Conservation (phyloP, 2,113 vertebrate genomes). For the Mixornis gularis region DNA sequence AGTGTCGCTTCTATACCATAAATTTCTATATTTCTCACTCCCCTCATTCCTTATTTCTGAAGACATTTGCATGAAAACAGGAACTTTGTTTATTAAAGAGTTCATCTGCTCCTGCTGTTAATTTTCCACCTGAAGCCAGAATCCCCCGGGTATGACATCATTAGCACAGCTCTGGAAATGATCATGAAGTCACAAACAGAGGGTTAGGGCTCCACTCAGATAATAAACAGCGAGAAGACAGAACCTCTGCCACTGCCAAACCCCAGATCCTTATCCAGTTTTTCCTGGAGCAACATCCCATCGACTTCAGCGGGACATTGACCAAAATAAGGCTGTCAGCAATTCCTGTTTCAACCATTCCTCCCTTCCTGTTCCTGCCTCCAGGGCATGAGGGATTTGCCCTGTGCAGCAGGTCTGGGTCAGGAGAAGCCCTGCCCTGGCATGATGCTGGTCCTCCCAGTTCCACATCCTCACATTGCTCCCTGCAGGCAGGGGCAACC, state of each 20-base stretch:
- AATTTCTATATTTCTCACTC: slow-evolving; percentile 44
- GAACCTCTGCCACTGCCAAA: slow-evolving; percentile 19
- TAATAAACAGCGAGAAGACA: slow-evolving; percentile 27
- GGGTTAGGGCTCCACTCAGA: not conserved
- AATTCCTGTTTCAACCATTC: not conserved
- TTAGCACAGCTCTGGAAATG: slow-evolving; percentile 31
- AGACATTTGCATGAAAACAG: slow-evolving; percentile 59
- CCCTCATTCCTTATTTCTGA: slow-evolving; percentile 6
- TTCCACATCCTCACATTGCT: not conserved
- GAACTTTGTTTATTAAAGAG: slow-evolving; percentile 47
- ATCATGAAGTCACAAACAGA: slow-evolving; percentile 39
- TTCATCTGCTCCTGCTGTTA: slow-evolving; percentile 51
- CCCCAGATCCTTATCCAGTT: slow-evolving; percentile 33
- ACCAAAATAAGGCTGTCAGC: slow-evolving; percentile 3
- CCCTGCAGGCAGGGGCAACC: not conserved
- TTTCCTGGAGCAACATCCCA: slow-evolving; percentile 25
- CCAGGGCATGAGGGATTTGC: not conserved
- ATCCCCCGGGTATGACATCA: not conserved
- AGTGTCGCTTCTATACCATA: slow-evolving; percentile 42
- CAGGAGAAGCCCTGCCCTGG: not conserved
- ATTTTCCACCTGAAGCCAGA: slow-evolving; percentile 38
- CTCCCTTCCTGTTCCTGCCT: not conserved
- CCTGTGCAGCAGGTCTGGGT: not conserved
- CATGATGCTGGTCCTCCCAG: not conserved
- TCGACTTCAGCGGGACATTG: not conserved